Evolutionary conservation across 2,113 vertebrate species (phyloP), one percentile per base, ranked within the genome.

Genomic region (Ciconia maguari): DNA sequence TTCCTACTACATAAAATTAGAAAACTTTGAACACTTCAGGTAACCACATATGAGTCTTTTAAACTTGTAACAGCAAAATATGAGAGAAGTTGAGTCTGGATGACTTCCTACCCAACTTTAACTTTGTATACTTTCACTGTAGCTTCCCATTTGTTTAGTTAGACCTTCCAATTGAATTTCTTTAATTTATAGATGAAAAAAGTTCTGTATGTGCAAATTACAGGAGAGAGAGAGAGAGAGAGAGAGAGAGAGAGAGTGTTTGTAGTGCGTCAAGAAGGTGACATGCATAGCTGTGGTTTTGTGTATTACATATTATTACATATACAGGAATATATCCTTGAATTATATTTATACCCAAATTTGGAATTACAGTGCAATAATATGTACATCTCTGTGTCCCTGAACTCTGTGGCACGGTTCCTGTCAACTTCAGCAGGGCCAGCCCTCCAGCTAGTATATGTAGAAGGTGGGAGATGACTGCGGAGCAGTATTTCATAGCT

Each of bases 321-420:
- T 17, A 29, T 17, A n/a, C 20, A 46, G 38, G 57, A 83, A 46
- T 65, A 46, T 4, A 22, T 71, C 16, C 32, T 76, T 70, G 49
- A 27, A 7, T 70, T 64, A 20, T 16, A 32, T 62, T 69, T 69
- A 42, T 44, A 24, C 26, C 10, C 22, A 13, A 14, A 20, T 49
- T 19, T 49, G 48, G 48, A 55, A 69, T 16, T 38, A 25, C 8
- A 29, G 32, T 20, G 64, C n/a, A 71, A 30, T 38, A 46, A 21
- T 5, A 8, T 0, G 1, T 49, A 4, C 14, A 16, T 9, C 25
- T 51, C 13, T 41, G 34, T 70, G 30, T 78, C 32, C 10, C n/a
- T 60, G 51, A 54, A 17, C 29, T 36, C 42, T 29, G 27, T 26
- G 44, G 62, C 51, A 19, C 21, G 17, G 41, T 8, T 36, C 12